phyloP scores from a whole-genome alignment of 2,113 vertebrate species.

The Stegostoma tigrinum region DNA sequence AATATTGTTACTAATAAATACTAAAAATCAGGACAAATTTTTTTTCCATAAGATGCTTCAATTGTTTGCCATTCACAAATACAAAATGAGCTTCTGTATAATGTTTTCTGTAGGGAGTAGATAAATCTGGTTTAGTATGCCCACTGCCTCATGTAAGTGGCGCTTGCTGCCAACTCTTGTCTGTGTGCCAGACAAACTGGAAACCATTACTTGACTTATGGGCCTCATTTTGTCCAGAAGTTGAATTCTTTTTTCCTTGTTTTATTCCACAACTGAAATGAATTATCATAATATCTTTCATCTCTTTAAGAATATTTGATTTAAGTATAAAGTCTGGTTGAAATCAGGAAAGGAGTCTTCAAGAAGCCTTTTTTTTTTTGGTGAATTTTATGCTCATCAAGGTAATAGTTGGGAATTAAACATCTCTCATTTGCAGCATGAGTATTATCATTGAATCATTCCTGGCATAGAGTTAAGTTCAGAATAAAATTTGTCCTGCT shows the following conservation, averaged over 20 bases:
- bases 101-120: background rate
- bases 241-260: background rate
- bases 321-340: background rate
- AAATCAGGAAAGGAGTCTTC: background rate
- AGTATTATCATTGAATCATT: background rate
- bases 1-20: background rate
- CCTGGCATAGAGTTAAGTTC: background rate
- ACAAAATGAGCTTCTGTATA: background rate
- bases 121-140: background rate
- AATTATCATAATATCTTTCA: background rate
- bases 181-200: background rate
- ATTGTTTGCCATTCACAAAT: background rate
- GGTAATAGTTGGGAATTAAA: background rate
- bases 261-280: background rate
- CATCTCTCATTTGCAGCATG: background rate
- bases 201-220: background rate
- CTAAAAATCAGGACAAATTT: too few relatives aligned
- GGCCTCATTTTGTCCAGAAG: background rate
- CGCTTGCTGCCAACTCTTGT: background rate
- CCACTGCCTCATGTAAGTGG: background rate
- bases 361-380: background rate
- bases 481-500: background rate
- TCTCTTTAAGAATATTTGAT: background rate
- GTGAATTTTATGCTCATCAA: background rate
- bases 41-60: background rate